Base-by-base conservation (phyloP, 2,797 vertebrate genomes). In the Syndactyla subalaris region DNA sequence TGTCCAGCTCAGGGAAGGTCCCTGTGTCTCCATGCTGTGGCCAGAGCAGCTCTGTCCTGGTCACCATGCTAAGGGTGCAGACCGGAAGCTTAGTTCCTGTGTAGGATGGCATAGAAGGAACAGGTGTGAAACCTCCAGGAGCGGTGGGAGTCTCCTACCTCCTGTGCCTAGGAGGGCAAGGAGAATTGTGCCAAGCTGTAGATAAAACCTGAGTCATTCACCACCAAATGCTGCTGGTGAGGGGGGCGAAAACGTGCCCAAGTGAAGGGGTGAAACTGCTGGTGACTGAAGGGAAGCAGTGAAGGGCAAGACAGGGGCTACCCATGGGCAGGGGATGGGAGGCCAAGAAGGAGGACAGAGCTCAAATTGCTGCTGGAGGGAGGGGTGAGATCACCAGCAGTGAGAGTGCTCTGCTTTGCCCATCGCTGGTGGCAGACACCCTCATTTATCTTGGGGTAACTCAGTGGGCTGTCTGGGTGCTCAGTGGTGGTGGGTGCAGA, bases 91-190 rank as follows among this genome's bases (percentile, higher is more conserved):
- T 3, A 8, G 6, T 14, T 29, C 29, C 46, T 43, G 14, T 27
- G 65, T 74, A 52, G 43, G 59, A 89, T 22, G 52, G 57, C 43
- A 77, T 39, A 61, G 68, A 82, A 85, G n/a, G 21, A 88, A 30
- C 82, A 88, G 57, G 55, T 79, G 74, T 62, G 67, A 86, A 68
- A 54, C 23, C 38, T 87, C 19, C 1, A 3, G 30, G 62, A 46
- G 34, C 70, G 63, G 63, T 92, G 78, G 85, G 74, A 93, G 46
- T 81, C 46, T 84, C 30, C 75, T 30, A 45, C 66, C 66, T 92
- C 23, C 62, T 43, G 51, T 5, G 6, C 67, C 26, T 43, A 65
- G 59, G n/a, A 90, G 54, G 54, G 67, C 85, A 43, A 84, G 41
- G 20, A 92, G 51, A 68, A 51, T 24, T 0, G 1, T 82, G 71